These are phyloP conservation scores for Pseudorhombus dupliciocellatus DNA, from an alignment of 2,113 vertebrate genomes.

Conservation along the genomic window DNA sequence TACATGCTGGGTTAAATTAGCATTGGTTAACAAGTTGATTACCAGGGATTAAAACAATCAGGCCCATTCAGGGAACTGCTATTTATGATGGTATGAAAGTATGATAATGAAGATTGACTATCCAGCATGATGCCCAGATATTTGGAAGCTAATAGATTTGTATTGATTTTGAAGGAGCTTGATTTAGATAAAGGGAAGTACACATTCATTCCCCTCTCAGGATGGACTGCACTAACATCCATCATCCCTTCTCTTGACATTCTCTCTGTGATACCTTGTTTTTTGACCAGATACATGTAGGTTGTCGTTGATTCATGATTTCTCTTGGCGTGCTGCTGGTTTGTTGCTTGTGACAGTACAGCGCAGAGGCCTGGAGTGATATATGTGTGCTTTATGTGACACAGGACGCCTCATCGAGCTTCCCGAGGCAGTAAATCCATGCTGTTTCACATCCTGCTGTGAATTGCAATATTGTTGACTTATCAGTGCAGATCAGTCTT, in stretches of 20 bases:
- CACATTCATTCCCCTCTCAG: no score
- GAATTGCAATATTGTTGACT: constrained; percentile 63
- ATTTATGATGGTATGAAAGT: no score
- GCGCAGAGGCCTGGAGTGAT: constrained; percentile 16
- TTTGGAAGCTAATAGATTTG: no score
- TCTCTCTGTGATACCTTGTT: no score
- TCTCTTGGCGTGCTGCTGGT: background rate
- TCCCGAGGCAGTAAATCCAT: constrained; percentile 31
- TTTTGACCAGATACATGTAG: background rate
- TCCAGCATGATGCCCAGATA: no score
- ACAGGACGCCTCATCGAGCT: constrained; percentile 1
- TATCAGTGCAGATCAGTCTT: constrained; percentile 62
- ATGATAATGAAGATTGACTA: no score
- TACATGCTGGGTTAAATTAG: constrained; percentile 12
- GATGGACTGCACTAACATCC: no score
- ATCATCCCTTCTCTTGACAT: no score
- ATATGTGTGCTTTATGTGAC: constrained; percentile 5
- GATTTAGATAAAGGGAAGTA: no score
- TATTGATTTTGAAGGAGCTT: no score
- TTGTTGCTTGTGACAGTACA: background rate
- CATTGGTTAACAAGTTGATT: background rate
- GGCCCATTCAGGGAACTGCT: no score
- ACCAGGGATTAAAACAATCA: background rate
- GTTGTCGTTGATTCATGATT: background rate
- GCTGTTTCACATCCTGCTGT: constrained; percentile 46